Evolutionary conservation across 1,140 invertebrate species (phyloP), one percentile per base, ranked within the genome.

Genomic region (Lutraria rhynchaena): DNA sequence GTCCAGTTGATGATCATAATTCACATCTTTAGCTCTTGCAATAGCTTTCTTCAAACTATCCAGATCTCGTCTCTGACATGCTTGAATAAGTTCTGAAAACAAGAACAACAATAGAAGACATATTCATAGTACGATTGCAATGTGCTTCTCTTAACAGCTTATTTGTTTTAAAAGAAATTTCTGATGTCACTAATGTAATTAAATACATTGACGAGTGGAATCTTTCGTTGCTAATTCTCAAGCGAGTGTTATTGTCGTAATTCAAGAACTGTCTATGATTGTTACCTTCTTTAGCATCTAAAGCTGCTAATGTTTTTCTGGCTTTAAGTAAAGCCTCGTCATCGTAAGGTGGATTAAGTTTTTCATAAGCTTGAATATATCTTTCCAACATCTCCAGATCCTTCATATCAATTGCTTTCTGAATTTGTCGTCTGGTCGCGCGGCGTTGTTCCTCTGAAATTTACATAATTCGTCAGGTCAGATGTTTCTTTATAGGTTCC

Each of bases 341-440:
- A 51, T 87, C 80, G 17, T 84, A 82, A 13, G 71, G 29, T 0
- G 80, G 81, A 31, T 85, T 84, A 0, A 73, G 71, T 27, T 83
- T 83, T 33, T 87, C 82, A 61, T 86, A 91, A 3, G 70, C 80
- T 19, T 74, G 74, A 22, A 91, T 85, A 41, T 86, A 88, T n/a
- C 82, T 81, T 63, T 88, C 84, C 33, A 91, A 84, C 65, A 85
- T 81, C 19, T 84, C 82, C 3, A 65, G 74, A 57, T 91, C 88
- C 44, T 89, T 91, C 61, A 88, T 76, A n/a, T 88, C 87, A 29
- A 91, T 87, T 41, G 89, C 90, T 60, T 82, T 85, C 51, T 90
- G 85, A 15, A 90, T 84, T 22, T 85, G 81, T 51, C 82, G 86
- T 44, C 82, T 74, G 17, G 86, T 86, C 24, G 78, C 61, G 13